Evolutionary conservation across 2,888 invertebrate genomes (phyloP), one percentile per base, ranked within the genome.

Genomic region (Dicycla oo): DNA sequence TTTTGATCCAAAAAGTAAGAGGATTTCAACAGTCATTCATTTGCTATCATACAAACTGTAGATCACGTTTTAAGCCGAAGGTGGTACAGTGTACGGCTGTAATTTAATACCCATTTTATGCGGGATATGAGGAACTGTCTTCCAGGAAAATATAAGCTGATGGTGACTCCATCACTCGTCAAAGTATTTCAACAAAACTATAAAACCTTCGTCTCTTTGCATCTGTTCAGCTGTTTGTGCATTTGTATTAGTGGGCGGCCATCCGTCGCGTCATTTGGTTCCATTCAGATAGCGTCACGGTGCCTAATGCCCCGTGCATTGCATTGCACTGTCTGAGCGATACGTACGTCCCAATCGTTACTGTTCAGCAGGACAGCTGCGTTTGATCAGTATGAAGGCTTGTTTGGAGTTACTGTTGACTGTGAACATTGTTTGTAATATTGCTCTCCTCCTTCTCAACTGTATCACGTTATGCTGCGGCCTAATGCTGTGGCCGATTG

Each of bases 221-320:
- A n/a, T 60, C 23, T 15, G 53, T 75, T 63, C 47, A 18, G 62
- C 26, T 58, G 73, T 63, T 43, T 45, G 34, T 8, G 49, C 49
- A 63, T 75, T 73, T 73, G 23, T 61, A 47, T 75, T 45, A 47
- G 49, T n/a, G 57, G 51, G 54, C 45, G 26, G 49, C 30, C 61
- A 69, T 60, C 64, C 30, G 56, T 61, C 76, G 61, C 75, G 67
- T 8, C 34, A 23, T 45, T 73, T 18, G 23, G 57, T 18, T 64
- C 30, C 57, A 13, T 51, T 64, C 51, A 30, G 49, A 57, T 58
- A 75, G 75, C 65, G 34, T 8, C 13, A 13, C 30, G 43, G 61
- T 10, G 20, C 57, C 56, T 57, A 38, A 62, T 47, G 57, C 26
- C 30, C 23, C n/a, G n/a, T n/a, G n/a, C n/a, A n/a, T n/a, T n/a